Evolutionary conservation across 2,888 invertebrate genomes (phyloP), one percentile per base, ranked within the genome.

Genomic region (Papilio gigon): DNA sequence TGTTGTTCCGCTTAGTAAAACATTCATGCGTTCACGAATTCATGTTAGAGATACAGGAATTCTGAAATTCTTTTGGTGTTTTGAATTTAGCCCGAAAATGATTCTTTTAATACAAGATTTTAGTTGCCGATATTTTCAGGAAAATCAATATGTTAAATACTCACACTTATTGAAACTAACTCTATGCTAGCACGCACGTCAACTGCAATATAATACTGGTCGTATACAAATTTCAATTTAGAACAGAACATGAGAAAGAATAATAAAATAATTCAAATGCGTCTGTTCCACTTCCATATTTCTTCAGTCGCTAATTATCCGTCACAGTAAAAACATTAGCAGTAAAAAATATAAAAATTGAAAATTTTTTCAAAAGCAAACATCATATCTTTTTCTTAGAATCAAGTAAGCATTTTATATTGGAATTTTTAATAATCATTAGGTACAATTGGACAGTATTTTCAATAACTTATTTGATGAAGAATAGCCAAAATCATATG

Each of bases 321-420:
- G 74, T 75, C 79, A 78, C 70, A 73, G 70, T 72, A 73, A 76
- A 77, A 75, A 75, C 75, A 77, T 68, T 65, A 71, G 79, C 78
- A 80, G 82, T 66, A 74, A 75, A 61, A 79, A 75, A 79, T 81
- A 83, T 82, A 82, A 74, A 74, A 73, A 72, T 68, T 75, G 78
- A 78, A 82, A 71, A 71, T 72, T 72, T 72, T 70, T 71, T 72
- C 75, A 76, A 73, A 70, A 70, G 69, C 76, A 78, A 74, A 71
- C 42, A 68, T 56, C 63, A 40, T 47, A 11, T 40, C 40, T 65
- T 17, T 42, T 20, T 56, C 53, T 56, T 53, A 30, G 14, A 56
- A 6, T 56, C 53, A 30, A 30, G 53, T 56, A 56, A 56, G 53
- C n/a, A 30, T 17, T 30, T 50, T 50, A 25, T 14, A 14, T 22